Evolutionary conservation across 1,140 invertebrate genomes (phyloP).

Genomic region (Spodoptera litura): DNA sequence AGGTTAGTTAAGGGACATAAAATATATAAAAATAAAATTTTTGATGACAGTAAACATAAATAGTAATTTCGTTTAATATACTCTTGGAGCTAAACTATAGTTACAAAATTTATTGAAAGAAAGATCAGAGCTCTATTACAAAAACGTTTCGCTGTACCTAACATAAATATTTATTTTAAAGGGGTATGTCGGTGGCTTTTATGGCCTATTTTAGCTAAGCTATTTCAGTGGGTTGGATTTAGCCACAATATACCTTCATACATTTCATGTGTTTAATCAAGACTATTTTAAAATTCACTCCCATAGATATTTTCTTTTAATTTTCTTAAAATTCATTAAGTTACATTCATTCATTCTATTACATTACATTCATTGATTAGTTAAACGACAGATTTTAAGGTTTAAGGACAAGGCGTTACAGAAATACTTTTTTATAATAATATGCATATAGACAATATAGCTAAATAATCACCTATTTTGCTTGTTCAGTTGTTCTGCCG

Average conservation of each 20-base stretch:
- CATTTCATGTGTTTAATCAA: no score
- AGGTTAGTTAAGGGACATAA: background rate
- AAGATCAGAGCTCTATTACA: constrained; percentile 1
- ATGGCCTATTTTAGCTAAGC: constrained; percentile 24
- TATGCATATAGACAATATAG: no score
- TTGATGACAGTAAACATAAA: background rate
- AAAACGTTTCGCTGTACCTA: constrained; percentile 42
- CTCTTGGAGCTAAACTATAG: background rate
- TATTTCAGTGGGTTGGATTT: constrained; percentile 43
- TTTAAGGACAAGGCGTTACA: no score
- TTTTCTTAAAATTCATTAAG: no score
- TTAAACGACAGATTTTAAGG: no score
- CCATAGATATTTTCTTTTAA: no score
- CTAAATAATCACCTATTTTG: no score
- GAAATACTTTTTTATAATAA: no score
- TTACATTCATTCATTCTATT: no score
- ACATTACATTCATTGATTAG: no score
- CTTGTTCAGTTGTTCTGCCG: no score
- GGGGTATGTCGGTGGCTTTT: constrained; percentile 46
- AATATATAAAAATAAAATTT: background rate
- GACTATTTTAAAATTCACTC: no score
- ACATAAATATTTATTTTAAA: constrained; percentile 49
- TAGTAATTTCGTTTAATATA: constrained; percentile 13
- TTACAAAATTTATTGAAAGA: constrained; percentile 26
- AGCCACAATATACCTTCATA: background rate